Evolutionary conservation across 1,140 invertebrate genomes (phyloP).

Genomic region (Caenorhabditis remanei): DNA sequence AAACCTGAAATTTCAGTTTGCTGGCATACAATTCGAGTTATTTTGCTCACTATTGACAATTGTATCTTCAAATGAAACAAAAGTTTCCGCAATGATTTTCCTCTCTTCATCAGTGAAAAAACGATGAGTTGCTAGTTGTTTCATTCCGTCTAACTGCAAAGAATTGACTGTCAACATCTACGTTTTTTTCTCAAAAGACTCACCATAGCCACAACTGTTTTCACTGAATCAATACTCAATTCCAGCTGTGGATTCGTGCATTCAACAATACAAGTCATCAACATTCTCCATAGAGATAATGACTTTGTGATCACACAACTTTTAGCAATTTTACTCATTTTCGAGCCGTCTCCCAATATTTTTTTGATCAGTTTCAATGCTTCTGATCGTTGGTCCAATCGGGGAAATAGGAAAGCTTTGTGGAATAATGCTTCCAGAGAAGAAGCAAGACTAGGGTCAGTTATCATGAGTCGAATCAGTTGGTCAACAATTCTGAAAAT

Average conservation of each 20-base stretch:
- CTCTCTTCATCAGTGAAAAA: slow-evolving; percentile 30
- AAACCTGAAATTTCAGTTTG: neutral
- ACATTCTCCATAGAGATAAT: slow-evolving; percentile 62
- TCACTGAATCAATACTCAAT: slow-evolving; percentile 56
- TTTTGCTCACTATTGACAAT: slow-evolving; percentile 9
- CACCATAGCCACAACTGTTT: slow-evolving; percentile 51
- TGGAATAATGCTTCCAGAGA: slow-evolving; percentile 64
- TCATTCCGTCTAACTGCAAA: slow-evolving; percentile 22
- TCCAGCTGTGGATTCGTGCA: slow-evolving; percentile 60
- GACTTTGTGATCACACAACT: slow-evolving; percentile 10
- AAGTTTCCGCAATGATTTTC: slow-evolving; percentile 9
- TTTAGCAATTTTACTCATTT: slow-evolving; percentile 26
- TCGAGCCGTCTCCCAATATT: slow-evolving; percentile 38
- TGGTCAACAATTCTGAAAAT: slow-evolving; percentile 62
- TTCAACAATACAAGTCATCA: slow-evolving; percentile 61
- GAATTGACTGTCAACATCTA: neutral
- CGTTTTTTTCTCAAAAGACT: neutral
- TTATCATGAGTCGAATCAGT: slow-evolving; percentile 55
- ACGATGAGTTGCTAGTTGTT: slow-evolving; percentile 4
- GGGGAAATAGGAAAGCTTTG: slow-evolving; percentile 64
- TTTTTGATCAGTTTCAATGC: slow-evolving; percentile 62
- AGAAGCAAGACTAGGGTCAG: slow-evolving; percentile 49
- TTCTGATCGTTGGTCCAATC: slow-evolving; percentile 63
- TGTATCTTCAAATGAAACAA: slow-evolving; percentile 17
- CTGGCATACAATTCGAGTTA: neutral